Percentiles rank a stretch among this genome's conserved stretches.
phyloP scores from a whole-genome alignment of 1,140 invertebrate genomes.

The Cherax destructor region DNA sequence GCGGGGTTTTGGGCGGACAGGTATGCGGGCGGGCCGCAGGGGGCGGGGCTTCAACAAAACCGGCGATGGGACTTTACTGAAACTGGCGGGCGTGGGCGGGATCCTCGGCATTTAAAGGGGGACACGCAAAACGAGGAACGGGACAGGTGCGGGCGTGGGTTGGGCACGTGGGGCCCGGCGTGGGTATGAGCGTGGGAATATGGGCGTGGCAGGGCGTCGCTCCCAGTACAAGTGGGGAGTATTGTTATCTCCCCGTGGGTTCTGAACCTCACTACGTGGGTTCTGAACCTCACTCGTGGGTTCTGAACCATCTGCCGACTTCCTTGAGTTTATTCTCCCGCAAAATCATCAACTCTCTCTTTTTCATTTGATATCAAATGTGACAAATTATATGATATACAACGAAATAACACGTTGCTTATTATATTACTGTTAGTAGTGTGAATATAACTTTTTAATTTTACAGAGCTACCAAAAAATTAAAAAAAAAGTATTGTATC shows the following conservation, averaged over 20 bases:
- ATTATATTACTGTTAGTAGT: no score
- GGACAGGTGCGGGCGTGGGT: not conserved
- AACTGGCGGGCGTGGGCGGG: not conserved
- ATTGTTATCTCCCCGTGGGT: not conserved
- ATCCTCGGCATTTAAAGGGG: not conserved
- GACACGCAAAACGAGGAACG: not conserved
- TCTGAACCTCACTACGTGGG: no score
- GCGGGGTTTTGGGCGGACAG: not conserved
- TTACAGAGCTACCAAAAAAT: no score
- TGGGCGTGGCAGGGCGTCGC: not conserved
- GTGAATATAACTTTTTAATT: no score
- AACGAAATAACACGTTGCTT: no score
- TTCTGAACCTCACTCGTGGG: no score
- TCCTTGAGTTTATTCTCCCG: not conserved
- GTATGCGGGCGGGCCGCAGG: not conserved
- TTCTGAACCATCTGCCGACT: not conserved
- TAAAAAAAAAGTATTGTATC: no score
- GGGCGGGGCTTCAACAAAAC: not conserved
- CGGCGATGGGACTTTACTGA: not conserved
- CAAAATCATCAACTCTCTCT: not conserved
- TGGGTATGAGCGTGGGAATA: not conserved
- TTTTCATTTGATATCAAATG: not conserved
- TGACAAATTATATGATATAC: not conserved
- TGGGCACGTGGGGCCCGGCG: slow-evolving; percentile 3
- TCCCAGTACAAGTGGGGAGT: not conserved